Base-by-base conservation (phyloP, 2,888 invertebrate genomes). In the Asteroscopus sphinx region DNA sequence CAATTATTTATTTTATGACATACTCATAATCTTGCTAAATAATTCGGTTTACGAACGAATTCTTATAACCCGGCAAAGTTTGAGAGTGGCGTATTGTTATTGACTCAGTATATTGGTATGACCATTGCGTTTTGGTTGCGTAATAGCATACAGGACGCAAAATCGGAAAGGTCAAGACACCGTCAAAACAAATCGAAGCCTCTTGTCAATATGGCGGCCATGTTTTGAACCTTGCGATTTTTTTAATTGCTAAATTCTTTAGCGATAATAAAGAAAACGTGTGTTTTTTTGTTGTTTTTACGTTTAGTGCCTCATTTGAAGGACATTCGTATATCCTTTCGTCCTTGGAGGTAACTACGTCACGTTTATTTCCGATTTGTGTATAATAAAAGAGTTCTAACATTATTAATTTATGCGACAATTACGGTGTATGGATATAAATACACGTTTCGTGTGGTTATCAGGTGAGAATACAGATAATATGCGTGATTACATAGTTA, bases 151-250 rank as follows among this genome's bases (percentile, higher is more conserved):
- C 89, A 86, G 90, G 89, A 90, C 92, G 90, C 89, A 90, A 90
- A 88, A 88, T 90, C 86, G 74, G 84, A 89, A 92, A 92, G 93
- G 91, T 92, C 91, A 91, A 86, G 83, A 86, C 77, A 88, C 93
- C 91, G 93, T 93, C 94, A 93, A 90, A 94, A 94, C 94, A 94
- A 90, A 93, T 92, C 91, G 91, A 90, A 89, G 81, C 73, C 80
- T 84, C 87, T 85, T 85, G 84, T 81, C 90, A 93, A 94, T 86
- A 94, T 94, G 94, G 94, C 94, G 84, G 89, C 83, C 84, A 69
- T 82, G 77, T 85, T 88, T 86, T 82, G 80, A 82, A 83, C 79
- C 75, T 78, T 78, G 75, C 68, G 53, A 70, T 77, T 82, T 84
- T 85, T 82, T 73, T 74, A 79, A 77, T 81, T 77, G 63, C 64